Base-by-base conservation (phyloP, 2,888 invertebrate genomes). In the Brenthis daphne region DNA sequence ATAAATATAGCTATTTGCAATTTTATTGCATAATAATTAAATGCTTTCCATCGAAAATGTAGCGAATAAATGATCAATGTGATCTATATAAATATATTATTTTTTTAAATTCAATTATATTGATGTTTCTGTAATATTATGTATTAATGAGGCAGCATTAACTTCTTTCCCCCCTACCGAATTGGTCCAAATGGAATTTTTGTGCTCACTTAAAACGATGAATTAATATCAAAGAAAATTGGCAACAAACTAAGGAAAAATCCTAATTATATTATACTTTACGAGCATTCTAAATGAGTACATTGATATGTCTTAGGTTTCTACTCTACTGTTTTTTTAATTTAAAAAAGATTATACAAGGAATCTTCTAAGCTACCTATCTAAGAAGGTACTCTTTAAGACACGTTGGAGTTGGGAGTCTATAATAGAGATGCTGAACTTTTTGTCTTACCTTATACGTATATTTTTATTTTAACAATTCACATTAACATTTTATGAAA, bases 311-410 rank as follows among this genome's bases (percentile, higher is more conserved):
- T 77, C 73, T 76, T 72, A 74, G 53, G 68, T 68, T 51, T 55
- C 63, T 72, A 73, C 68, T 72, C 65, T 67, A 67, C 43, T 14
- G 64, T 64, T 68, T 69, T 71, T 58, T 71, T 66, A 65, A 51
- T 74, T 69, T 68, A 69, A 71, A 74, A 20, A 54, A 75, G 76
- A 73, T 76, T 69, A 76, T 69, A 73, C 79, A 80, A 79, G 78
- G 81, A 82, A 79, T 75, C 76, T 73, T 77, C 76, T 80, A 82
- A 76, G 77, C 81, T 85, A 86, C 78, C 82, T 87, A 88, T 83
- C 85, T 88, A 88, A 82, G 81, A 88, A 91, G 90, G 90, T 90
- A 90, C 90, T 86, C 78, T 80, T 85, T 90, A 90, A 90, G 90
- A 90, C 91, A 92, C 90, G 86, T 87, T 84, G 84, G 82, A 85